A percentile compares a stretch with the other conserved stretches of the same genome.
phyloP scores from a whole-genome alignment of 2,797 vertebrate species.

The Acridotheres tristis region DNA sequence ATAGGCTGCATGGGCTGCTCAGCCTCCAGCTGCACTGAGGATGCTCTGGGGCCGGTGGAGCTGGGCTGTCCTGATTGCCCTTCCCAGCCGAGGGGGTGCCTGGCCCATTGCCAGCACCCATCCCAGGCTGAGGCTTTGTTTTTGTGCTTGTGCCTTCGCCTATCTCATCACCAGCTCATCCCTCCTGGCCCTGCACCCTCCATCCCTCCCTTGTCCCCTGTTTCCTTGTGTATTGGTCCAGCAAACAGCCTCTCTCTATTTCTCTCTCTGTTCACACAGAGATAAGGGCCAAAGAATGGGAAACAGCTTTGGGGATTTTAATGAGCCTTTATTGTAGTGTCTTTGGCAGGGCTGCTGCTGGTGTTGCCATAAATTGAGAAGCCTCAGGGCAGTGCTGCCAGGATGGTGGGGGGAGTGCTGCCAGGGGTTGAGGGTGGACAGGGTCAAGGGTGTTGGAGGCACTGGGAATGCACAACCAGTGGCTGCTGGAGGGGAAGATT shows the following conservation, averaged over 20 bases:
- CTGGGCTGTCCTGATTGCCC: neutral
- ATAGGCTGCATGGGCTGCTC: accelerated
- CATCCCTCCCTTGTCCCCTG: neutral
- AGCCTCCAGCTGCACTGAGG: accelerated
- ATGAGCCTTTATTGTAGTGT: conserved; percentile 45
- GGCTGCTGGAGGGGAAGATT: neutral
- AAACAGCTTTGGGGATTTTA: conserved; percentile 53
- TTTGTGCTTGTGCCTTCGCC: neutral
- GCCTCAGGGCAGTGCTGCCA: neutral
- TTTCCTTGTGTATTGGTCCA: neutral
- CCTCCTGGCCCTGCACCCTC: neutral
- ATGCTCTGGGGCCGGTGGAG: accelerated
- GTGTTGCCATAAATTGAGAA: neutral
- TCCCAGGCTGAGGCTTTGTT: neutral
- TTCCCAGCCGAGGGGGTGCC: neutral
- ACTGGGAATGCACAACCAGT: neutral
- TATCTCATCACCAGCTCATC: neutral
- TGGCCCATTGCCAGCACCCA: neutral
- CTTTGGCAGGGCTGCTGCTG: conserved; percentile 19
- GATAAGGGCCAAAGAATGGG: conserved; percentile 64
- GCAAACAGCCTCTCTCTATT: conserved; percentile 45
- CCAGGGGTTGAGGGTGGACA: neutral
- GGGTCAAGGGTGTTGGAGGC: neutral
- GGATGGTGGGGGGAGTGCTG: neutral
- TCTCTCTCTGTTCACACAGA: conserved; percentile 48